Evolutionary conservation across 2,113 vertebrate genomes (phyloP), one percentile per base, ranked within the genome.

Genomic region (Sinocyclocheilus rhinocerous): DNA sequence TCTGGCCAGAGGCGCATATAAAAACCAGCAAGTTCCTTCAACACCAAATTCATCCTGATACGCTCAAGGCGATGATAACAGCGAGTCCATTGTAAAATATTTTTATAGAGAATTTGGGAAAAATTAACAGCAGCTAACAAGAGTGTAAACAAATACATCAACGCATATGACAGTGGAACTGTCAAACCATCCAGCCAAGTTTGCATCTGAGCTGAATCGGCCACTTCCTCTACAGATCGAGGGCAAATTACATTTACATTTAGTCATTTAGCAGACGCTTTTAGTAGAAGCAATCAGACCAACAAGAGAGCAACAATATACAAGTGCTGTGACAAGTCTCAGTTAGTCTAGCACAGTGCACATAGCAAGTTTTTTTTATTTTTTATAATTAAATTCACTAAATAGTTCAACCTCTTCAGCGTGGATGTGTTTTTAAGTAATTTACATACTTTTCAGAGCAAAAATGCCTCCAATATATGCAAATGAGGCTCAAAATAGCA

Each of bases 101-200:
- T 73, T 73, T 42, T 55, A 39, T 2, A 50, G 12, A 65, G 39
- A 82, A 29, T 26, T 33, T 73, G 16, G 29, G 20, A 12, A 70
- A 57, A 65, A n/a, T 50, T 45, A 50, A 22, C 33, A 67, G 12
- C 42, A 82, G 50, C 50, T 11, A 78, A 78, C 16, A 33, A 29
- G 76, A 15, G 10, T 59, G 22, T n/a, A 80, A 80, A 55, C 29
- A 80, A 61, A 80, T 59, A 80, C 10, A 80, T 61, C 33, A 22
- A n/a, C 11, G 6, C 33, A 39, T 61, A 80, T 10, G n/a, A 52
- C 22, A 29, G 13, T 24, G 75, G 75, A 24, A 29, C n/a, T 77
- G 13, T 20, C 75, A 77, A 20, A 50, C 24, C 75, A 52, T 52
- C 18, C 75, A 76, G 75, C 11, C 5, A 10, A 45, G 36, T 69